Base-by-base conservation (phyloP, 2,888 invertebrate genomes). In the Macrosiphum euphorbiae region DNA sequence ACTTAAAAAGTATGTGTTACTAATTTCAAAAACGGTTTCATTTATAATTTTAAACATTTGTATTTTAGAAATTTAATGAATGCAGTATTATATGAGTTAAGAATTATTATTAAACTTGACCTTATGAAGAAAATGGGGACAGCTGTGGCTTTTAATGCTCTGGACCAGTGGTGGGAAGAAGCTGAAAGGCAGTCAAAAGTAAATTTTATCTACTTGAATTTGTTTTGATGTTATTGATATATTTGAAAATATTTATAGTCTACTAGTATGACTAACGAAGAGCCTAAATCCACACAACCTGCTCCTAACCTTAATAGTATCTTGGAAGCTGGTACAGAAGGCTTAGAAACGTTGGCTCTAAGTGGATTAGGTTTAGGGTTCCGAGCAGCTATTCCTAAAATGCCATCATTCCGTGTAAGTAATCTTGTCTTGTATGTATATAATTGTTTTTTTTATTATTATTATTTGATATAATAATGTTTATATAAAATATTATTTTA, bases 71-170 rank as follows among this genome's bases (percentile, higher is more conserved):
- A 97, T 95, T 98, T 98, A 1, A 97, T 99, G 90, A 97, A 98
- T 95, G 97, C 97, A 94, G 97, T 99, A 28, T 98, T 98, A 2
- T 96, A 97, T 50, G 99, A 99, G 95, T 96, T 99, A 94, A 99
- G 99, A 95, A 97, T 97, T 95, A 98, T 99, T 94, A 96, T 99
- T 92, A 98, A 98, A 95, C 97, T 97, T 95, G 99, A 99, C 96
- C 98, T 99, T 96, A 98, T 98, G 96, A 99, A 99, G 96, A 98
- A 98, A 95, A 99, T 99, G 98, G 97, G 99, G 61, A 99, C 99
- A 96, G 98, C 97, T 95, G 98, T 98, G 1, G 99, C 99, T 0
- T 99, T 98, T 96, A 98, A 98, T 96, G 97, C 97, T 95, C 99
- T 98, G 95, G 99, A 99, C 95, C 96, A 97, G 20, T 99, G 99